Conservation (phyloP, 1,140 invertebrate genomes). For the Drosophila repletoides region DNA sequence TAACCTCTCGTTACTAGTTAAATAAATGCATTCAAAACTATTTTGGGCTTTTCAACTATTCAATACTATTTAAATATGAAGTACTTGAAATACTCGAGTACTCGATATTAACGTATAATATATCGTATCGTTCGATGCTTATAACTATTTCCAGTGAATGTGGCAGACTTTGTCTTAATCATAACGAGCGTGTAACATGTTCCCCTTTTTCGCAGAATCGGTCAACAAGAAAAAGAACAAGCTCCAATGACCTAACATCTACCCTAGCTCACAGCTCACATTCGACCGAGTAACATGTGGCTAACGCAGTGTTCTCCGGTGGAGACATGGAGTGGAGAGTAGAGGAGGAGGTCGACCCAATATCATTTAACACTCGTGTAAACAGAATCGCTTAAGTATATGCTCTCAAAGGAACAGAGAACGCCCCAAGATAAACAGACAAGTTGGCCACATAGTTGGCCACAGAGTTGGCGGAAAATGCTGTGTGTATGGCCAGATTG, state of each 20-base stretch:
- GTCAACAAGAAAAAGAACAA: too few species aligned
- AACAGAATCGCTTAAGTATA: constrained; percentile 47
- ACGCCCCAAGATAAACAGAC: constrained; percentile 33
- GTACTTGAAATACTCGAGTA: too few species aligned
- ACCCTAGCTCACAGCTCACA: background rate
- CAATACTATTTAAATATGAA: too few species aligned
- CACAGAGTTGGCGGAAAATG: constrained; percentile 9
- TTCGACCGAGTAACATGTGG: constrained; percentile 1
- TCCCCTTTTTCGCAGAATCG: background rate
- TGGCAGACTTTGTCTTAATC: too few species aligned
- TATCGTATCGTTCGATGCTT: too few species aligned
- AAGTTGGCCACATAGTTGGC: too few species aligned
- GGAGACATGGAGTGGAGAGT: constrained; percentile 15
- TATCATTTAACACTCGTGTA: constrained; percentile 59
- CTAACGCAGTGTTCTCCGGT: too few species aligned
- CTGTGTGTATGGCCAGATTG: constrained; percentile 8
- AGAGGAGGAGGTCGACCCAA: constrained; percentile 18
- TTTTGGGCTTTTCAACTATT: too few species aligned
- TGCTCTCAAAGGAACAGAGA: constrained; percentile 4
- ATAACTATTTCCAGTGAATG: too few species aligned
- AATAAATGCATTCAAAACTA: too few species aligned
- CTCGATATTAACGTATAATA: too few species aligned
- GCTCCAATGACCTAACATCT: background rate
- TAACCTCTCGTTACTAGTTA: too few species aligned
- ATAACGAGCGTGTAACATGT: constrained; percentile 17